Evolutionary conservation across 2,888 invertebrate species (phyloP).

Genomic region (Mesorhabditis belari): DNA sequence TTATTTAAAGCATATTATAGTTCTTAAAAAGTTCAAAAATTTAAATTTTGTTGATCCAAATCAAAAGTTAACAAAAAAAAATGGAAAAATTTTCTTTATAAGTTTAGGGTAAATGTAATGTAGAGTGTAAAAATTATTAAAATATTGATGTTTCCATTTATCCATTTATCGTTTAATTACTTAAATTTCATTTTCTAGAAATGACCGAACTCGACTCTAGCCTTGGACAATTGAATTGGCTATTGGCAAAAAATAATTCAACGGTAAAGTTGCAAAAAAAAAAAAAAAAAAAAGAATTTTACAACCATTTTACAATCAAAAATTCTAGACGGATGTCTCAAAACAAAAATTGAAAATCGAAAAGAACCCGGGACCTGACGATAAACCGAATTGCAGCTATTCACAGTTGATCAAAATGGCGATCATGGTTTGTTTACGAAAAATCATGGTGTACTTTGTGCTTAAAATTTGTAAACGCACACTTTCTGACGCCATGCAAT

Average conservation of each 20-base stretch:
- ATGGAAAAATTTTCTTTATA: too few relatives aligned
- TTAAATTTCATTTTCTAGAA: too few relatives aligned
- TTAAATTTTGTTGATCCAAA: too few relatives aligned
- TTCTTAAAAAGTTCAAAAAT: background rate
- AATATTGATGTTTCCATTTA: too few relatives aligned
- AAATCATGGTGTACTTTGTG: conserved; percentile 2
- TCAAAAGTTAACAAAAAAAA: too few relatives aligned
- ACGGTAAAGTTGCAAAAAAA: background rate
- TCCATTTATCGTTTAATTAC: too few relatives aligned
- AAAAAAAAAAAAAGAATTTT: background rate
- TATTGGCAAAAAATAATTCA: conserved; percentile 20
- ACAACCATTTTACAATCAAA: background rate
- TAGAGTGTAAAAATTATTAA: too few relatives aligned
- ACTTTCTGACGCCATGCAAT: too few relatives aligned
- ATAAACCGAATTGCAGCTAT: conserved; percentile 28
- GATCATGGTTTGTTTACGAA: conserved; percentile 15
- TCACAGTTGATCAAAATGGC: conserved; percentile 24
- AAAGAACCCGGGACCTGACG: background rate
- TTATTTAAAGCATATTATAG: too few relatives aligned
- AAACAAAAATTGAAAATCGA: background rate
- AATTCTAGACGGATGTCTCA: background rate
- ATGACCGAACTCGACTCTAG: conserved; percentile 28
- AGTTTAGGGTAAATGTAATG: too few relatives aligned
- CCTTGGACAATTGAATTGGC: conserved; percentile 34
- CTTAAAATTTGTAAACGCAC: too few relatives aligned